Percentiles rank a stretch among this genome's conserved stretches.
These are phyloP conservation scores for Epiperipatus broadwayi DNA, from an alignment of 2,888 invertebrate genomes.

Conservation along the genomic window DNA sequence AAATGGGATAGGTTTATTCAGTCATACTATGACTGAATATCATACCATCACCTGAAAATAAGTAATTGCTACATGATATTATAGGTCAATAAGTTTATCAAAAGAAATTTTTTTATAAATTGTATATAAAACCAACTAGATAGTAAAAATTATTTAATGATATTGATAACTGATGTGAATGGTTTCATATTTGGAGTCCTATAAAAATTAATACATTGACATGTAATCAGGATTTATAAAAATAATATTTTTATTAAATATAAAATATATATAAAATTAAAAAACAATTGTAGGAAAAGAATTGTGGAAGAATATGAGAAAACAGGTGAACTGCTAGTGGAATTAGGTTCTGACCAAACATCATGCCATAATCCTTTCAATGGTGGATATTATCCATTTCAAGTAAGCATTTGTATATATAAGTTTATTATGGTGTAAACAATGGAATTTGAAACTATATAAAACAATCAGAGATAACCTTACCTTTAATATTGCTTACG, in stretches of 20 bases:
- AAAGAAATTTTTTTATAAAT: too few species aligned
- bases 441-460: too few species aligned
- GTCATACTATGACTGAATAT: too few species aligned
- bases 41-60: too few species aligned
- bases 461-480: too few species aligned
- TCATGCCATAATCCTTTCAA: conserved; percentile 40
- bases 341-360: conserved; percentile 42
- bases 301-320: conserved; percentile 32
- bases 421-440: too few species aligned
- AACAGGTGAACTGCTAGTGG: conserved; percentile 36
- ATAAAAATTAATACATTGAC: not conserved
- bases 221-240: not conserved
- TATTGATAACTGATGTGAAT: not conserved
- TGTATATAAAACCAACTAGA: too few species aligned
- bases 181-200: not conserved
- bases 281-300: conserved; percentile 30
- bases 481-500: too few species aligned
- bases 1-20: too few species aligned
- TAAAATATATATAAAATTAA: not conserved
- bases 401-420: conserved; percentile 21
- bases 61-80: too few species aligned
- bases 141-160: too few species aligned
- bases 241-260: not conserved
- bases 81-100: too few species aligned
- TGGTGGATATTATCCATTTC: conserved; percentile 40